Evolutionary conservation across 2,888 invertebrate genomes (phyloP), one percentile per base, ranked within the genome.

Genomic region (Baronia brevicornis): DNA sequence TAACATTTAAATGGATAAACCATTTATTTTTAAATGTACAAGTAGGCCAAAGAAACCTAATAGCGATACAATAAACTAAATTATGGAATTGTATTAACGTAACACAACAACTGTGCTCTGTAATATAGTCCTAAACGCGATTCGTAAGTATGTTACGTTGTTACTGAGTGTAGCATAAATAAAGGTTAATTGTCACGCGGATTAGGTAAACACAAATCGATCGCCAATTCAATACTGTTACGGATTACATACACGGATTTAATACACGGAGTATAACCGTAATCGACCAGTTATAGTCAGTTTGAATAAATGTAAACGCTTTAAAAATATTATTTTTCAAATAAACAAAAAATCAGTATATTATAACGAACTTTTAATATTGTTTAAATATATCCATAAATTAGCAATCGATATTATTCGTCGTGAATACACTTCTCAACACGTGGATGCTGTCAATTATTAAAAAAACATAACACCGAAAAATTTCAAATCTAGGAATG

Each of bases 1-100:
- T 67, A 70, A 68, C 58, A 60, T 66, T 57, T 46, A 55, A 63
- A 73, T 69, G 67, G 71, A 71, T 57, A 51, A 63, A 71, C 70
- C 70, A 74, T 63, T 62, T 55, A 44, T 51, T 60, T 62, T 56
- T 54, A 60, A 70, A 71, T 69, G 51, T 71, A 71, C 65, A 69
- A 57, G 51, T 65, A 67, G 65, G 63, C 61, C 63, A 54, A 49
- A 49, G 46, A 49, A 51, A 48, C 48, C 46, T 47, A 37, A 35
- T 26, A 38, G 38, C 34, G 18, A 18, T 28, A 22, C 28, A 35
- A 29, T 29, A 40, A 35, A 27, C 35, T 30, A 43, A 34, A 36
- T 35, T 23, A 39, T 54, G 45, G 42, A 49, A 53, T 45, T 32
- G 32, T 9, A n/a, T 3, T 24, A 30, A 26, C 18, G 19, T 14